Conservation (phyloP, 2,888 invertebrate species). For the Empis livida region DNA sequence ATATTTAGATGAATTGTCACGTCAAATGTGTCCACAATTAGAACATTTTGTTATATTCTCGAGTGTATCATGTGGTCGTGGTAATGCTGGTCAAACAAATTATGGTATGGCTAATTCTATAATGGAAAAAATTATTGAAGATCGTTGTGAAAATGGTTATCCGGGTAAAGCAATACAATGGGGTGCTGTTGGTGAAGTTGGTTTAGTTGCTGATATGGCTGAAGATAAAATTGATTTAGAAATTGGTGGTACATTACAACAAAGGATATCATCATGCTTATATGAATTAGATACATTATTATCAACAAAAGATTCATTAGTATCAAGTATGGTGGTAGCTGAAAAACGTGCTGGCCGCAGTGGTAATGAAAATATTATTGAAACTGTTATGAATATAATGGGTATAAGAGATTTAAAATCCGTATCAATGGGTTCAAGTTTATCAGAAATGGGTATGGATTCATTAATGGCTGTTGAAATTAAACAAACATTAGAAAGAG, state of each 20-base stretch:
- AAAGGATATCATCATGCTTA: slow-evolving; percentile 72
- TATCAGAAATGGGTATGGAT: slow-evolving; percentile 92
- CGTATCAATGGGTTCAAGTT: slow-evolving; percentile 52
- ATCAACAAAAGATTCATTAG: slow-evolving; percentile 52
- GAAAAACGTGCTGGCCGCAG: slow-evolving; percentile 55
- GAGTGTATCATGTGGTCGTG: slow-evolving; percentile 81
- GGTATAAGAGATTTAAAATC: slow-evolving; percentile 55
- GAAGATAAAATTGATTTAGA: slow-evolving; percentile 54
- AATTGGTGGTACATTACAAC: slow-evolving; percentile 72
- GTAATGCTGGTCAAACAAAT: slow-evolving; percentile 73
- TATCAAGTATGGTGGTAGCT: slow-evolving; percentile 76
- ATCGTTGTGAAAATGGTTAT: slow-evolving; percentile 50
- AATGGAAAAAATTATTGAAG: slow-evolving; percentile 79
- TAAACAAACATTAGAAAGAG: slow-evolving; percentile 79
- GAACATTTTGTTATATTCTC: slow-evolving; percentile 83
- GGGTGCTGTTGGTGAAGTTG: slow-evolving; percentile 86
- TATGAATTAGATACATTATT: slow-evolving; percentile 61
- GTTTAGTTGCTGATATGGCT: slow-evolving; percentile 64
- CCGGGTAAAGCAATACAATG: slow-evolving; percentile 80
- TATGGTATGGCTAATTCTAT: slow-evolving; percentile 84
- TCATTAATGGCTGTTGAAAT: slow-evolving; percentile 96
- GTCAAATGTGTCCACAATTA: slow-evolving; percentile 42
- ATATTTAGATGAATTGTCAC: slow-evolving; percentile 55
- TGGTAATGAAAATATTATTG: slow-evolving; percentile 53
- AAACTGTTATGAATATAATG: slow-evolving; percentile 57